Evolutionary conservation across 2,797 vertebrate species (phyloP).

Genomic region (Parauchenoglanis punctatus): DNA sequence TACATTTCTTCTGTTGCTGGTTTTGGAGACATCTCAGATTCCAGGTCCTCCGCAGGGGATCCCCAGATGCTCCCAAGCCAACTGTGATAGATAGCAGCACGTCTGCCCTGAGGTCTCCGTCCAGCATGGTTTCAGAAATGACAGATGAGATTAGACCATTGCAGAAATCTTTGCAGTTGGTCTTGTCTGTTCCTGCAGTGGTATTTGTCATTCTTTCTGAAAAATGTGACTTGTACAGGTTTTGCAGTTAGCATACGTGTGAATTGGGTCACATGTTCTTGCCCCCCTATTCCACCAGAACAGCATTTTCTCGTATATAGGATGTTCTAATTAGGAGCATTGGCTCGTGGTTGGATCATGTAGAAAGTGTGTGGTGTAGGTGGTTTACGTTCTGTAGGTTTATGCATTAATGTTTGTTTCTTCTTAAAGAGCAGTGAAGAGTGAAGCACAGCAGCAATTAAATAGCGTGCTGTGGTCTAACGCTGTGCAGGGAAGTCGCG

Average conservation of each 20-base stretch:
- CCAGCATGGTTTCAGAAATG: neutral
- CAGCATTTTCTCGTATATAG: neutral
- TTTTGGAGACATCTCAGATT: neutral
- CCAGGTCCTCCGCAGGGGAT: neutral
- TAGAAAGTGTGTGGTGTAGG: neutral
- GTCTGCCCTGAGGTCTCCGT: neutral
- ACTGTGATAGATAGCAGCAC: neutral
- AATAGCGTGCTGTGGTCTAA: neutral
- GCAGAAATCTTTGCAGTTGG: neutral
- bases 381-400: neutral
- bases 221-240: neutral
- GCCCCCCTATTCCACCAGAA: too few species aligned
- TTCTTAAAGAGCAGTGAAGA: slow-evolving; percentile 8
- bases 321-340: neutral
- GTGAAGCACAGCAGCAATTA: slow-evolving; percentile 23
- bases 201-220: neutral
- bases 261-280: neutral
- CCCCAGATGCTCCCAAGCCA: neutral
- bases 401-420: slow-evolving; percentile 23
- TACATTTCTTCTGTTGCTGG: neutral
- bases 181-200: neutral
- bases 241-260: neutral
- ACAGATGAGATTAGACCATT: neutral
- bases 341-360: neutral
- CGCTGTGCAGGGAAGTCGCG: neutral